These are phyloP conservation scores for Dynastes grantii DNA, from an alignment of 2,888 invertebrate species.

Conservation along the genomic window DNA sequence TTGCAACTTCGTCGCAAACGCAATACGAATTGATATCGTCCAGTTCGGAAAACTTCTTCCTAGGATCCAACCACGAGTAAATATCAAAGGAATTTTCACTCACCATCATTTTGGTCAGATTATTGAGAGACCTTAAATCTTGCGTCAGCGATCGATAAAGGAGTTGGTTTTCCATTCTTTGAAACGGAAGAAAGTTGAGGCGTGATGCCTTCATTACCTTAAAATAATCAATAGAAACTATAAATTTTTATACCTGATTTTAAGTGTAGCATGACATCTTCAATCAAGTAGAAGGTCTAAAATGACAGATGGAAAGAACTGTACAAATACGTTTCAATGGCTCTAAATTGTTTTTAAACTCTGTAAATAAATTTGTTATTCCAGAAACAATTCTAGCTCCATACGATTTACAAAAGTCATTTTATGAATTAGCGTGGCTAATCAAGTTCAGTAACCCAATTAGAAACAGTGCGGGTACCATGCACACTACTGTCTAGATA, in stretches of 20 bases:
- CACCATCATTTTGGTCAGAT: constrained; percentile 36
- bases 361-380: not conserved
- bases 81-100: constrained; percentile 20
- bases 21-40: constrained; percentile 29
- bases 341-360: not conserved
- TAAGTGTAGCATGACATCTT: constrained; percentile 23
- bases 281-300: constrained; percentile 8
- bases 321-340: not conserved
- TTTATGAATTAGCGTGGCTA: not conserved
- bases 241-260: constrained; percentile 32
- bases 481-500: too few relatives aligned
- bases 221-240: constrained; percentile 3
- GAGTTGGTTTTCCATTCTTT: constrained; percentile 37
- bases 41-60: constrained; percentile 32
- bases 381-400: not conserved
- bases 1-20: constrained; percentile 26
- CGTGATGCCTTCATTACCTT: constrained; percentile 8
- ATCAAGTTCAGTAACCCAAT: too few relatives aligned
- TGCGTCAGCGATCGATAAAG: constrained; percentile 41
- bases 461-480: too few relatives aligned
- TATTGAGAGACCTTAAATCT: constrained; percentile 46
- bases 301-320: constrained; percentile 9
- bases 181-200: constrained; percentile 21
- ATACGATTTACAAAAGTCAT: not conserved
- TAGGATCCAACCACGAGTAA: constrained; percentile 50